Evolutionary conservation across 2,113 vertebrate species (phyloP), one percentile per base, ranked within the genome.

Genomic region (Bubo blakistoni): DNA sequence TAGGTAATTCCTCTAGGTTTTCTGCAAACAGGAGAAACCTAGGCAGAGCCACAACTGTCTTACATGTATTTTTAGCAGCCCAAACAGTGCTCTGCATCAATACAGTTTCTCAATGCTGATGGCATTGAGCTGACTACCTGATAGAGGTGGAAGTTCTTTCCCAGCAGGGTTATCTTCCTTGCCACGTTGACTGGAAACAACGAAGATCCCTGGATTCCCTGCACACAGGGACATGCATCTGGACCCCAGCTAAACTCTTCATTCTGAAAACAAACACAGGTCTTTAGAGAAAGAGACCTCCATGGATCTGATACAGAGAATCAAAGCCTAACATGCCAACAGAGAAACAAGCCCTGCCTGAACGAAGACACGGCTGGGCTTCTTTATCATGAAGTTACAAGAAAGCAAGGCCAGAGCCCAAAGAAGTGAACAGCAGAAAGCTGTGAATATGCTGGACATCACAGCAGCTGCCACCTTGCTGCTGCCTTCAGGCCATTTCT

Each of bases 151-250:
- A 99, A 98, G 96, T 99, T 99, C 83, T 96, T 98, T 38, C 99
- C 99, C 55, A 98, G 93, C 76, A 99, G 94, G 3, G 98, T 99
- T 85, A 99, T 98, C 95, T 99, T 99, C 77, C 98, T 98, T 0
- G 98, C 98, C 71, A 98, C 98, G 0, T 98, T 97, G 89, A 99
- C 98, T 1, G 99, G 99, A 52, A 99, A 96, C 67, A 99, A 94
- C 0, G 97, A 96, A 38, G 98, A 98, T 59, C 99, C 99, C 92
- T 99, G 99, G 47, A 99, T 98, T 65, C 97, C 97, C 85, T 99
- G 98, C 72, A 99, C 99, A n/a, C 99, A 99, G 4, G 99, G 99
- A 96, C 99, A 99, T 1, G 99, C 98, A 36, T 97, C 98, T 11
- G 98, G 96, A 27, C 99, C 99, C 98, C 97, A 97, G 92, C 74